These are phyloP conservation scores for Mormyrus lacerda DNA, from an alignment of 2,113 vertebrate species.

Conservation along the genomic window DNA sequence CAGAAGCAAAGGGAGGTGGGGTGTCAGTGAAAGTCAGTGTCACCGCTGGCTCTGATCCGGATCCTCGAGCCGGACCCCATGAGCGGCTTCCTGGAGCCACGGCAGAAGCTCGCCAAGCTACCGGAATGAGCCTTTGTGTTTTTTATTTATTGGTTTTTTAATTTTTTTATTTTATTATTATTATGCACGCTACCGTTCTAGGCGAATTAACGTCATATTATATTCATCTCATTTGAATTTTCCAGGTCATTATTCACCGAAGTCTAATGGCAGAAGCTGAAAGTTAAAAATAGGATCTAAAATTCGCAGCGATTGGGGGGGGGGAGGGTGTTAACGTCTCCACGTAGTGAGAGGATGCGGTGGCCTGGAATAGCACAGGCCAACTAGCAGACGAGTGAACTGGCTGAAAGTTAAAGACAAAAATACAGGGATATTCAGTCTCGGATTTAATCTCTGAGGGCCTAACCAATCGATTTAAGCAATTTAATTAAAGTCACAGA, in stretches of 20 bases:
- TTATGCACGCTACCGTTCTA: not conserved
- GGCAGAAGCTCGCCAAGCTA: not conserved
- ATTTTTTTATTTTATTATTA: not conserved
- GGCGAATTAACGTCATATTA: not conserved
- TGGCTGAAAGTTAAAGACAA: not conserved
- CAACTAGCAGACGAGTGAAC: not conserved
- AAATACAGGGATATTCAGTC: not conserved
- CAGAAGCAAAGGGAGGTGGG: not conserved
- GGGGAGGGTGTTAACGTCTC: not conserved
- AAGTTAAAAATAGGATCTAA: not conserved
- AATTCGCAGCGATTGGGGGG: not conserved
- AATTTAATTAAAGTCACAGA: not conserved
- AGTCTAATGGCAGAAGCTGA: not conserved
- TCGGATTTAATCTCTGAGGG: not conserved
- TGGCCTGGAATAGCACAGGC: not conserved
- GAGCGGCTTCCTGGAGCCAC: not conserved
- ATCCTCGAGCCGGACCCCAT: not conserved
- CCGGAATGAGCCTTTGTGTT: not conserved
- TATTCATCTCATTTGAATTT: conserved; percentile 14
- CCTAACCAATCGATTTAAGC: not conserved
- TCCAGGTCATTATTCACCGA: conserved; percentile 10
- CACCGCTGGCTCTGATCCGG: not conserved
- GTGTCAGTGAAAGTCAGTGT: not conserved
- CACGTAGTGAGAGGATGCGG: not conserved
- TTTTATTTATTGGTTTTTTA: not conserved